A percentile compares a stretch with the other conserved stretches of the same genome.
These are phyloP conservation scores for Aurelia coerulea DNA, from an alignment of 30 jellyfish, hydroid and myxozoan genomes.

Conservation along the genomic window DNA sequence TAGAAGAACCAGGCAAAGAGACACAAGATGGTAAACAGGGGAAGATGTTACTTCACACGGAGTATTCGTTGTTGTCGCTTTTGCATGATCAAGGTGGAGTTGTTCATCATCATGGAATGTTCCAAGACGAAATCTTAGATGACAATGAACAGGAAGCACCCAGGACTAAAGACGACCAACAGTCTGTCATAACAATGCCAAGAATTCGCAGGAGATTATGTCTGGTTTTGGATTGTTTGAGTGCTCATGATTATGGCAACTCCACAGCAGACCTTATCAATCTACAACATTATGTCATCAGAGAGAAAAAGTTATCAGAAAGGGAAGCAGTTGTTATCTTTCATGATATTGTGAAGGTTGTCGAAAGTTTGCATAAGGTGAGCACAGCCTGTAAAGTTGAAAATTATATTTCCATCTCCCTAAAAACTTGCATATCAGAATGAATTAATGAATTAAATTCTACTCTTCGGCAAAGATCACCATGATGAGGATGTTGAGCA, in stretches of 20 bases:
- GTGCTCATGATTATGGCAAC: slow-evolving; percentile 88
- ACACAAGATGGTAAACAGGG: slow-evolving; percentile 93
- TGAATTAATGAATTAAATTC: too few relatives aligned
- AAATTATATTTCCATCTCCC: too few relatives aligned
- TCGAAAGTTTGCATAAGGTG: slow-evolving; percentile 87
- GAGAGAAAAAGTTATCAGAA: slow-evolving; percentile 87
- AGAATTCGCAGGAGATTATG: slow-evolving; percentile 85
- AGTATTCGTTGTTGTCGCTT: slow-evolving; percentile 81
- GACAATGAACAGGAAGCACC: slow-evolving; percentile 63
- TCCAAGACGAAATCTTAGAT: slow-evolving; percentile 89
- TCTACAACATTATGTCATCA: slow-evolving; percentile 93
- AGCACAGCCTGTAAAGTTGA: too few relatives aligned
- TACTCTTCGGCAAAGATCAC: too few relatives aligned
- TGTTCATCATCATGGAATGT: slow-evolving; percentile 94
- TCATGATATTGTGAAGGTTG: slow-evolving; percentile 85
- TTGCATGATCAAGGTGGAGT: slow-evolving; percentile 94
- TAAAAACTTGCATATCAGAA: too few relatives aligned
- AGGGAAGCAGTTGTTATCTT: slow-evolving; percentile 91
- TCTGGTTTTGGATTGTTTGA: slow-evolving; percentile 90
- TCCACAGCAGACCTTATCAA: slow-evolving; percentile 86
- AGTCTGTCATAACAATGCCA: slow-evolving; percentile 13
- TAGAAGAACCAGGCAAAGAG: slow-evolving; percentile 66
- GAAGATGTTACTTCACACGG: slow-evolving; percentile 94
- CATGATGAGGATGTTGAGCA: too few relatives aligned
- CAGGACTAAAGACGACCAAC: slow-evolving; percentile 40